Percentiles rank a stretch among this genome's conserved stretches.
phyloP scores from a whole-genome alignment of 2,797 vertebrate species.

The Clarias platycephalus region DNA sequence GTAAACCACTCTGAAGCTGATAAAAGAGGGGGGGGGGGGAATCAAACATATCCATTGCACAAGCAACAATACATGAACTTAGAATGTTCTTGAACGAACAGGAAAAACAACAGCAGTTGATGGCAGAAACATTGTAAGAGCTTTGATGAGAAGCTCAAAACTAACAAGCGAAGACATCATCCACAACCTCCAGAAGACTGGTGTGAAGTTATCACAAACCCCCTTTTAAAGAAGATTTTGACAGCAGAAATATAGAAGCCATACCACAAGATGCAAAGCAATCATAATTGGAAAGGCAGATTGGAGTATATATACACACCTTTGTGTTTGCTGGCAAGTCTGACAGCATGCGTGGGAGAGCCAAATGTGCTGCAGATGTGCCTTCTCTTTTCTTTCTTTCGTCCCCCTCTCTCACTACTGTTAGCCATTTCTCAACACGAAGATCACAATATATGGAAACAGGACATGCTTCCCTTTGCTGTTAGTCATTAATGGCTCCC shows the following conservation, averaged over 20 bases:
- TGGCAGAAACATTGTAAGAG: not conserved
- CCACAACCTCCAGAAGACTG: not conserved
- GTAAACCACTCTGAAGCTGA: not conserved
- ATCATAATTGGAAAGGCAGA: not conserved
- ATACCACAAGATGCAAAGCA: not conserved
- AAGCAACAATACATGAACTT: not conserved
- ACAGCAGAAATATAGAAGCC: not conserved
- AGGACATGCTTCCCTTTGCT: slow-evolving; percentile 56
- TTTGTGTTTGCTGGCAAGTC: slow-evolving; percentile 44
- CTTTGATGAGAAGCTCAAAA: not conserved
- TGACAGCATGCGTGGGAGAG: slow-evolving; percentile 27
- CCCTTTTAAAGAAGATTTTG: not conserved
- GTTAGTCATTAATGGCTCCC: slow-evolving; percentile 58
- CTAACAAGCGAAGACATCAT: not conserved
- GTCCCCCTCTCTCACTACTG: slow-evolving; percentile 46
- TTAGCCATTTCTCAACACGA: slow-evolving; percentile 49
- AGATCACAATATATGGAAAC: slow-evolving; percentile 56
- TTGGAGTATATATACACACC: not conserved
- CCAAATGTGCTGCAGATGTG: slow-evolving; percentile 54
- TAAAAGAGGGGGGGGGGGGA: not conserved
- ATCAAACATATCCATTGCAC: not conserved
- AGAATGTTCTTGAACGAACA: not conserved
- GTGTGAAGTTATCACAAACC: not conserved
- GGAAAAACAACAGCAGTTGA: not conserved
- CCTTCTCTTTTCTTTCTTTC: slow-evolving; percentile 21